These are phyloP conservation scores for Dryadula phaetusa DNA, from an alignment of 2,888 invertebrate genomes.

Conservation along the genomic window DNA sequence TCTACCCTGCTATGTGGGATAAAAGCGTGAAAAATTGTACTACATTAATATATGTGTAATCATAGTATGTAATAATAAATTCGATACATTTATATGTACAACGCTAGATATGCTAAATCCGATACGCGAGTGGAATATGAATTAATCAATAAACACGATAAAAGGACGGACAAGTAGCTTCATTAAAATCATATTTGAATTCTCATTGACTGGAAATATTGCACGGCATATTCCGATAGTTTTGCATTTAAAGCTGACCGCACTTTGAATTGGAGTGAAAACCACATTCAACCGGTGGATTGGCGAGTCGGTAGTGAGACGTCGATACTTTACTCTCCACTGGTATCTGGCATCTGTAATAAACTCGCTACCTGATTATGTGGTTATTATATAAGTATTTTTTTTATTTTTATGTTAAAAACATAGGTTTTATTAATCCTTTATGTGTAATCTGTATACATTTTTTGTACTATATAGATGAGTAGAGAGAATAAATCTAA, in stretches of 20 bases:
- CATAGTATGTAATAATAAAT: too few relatives aligned
- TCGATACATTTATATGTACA: too few relatives aligned
- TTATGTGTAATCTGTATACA: too few relatives aligned
- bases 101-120: too few relatives aligned
- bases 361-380: neutral
- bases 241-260: constrained; percentile 31
- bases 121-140: neutral
- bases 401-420: too few relatives aligned
- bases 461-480: too few relatives aligned
- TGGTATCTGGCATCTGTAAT: neutral
- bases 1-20: too few relatives aligned
- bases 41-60: too few relatives aligned
- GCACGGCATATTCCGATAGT: constrained; percentile 17
- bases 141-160: neutral
- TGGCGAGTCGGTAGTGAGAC: neutral
- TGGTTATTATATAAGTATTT: neutral
- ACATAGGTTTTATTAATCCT: too few relatives aligned
- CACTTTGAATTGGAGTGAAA: constrained; percentile 29
- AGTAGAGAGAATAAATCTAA: too few relatives aligned
- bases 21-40: too few relatives aligned
- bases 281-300: constrained; percentile 34
- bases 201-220: constrained; percentile 5
- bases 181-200: constrained; percentile 12
- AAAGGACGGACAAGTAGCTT: neutral
- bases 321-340: constrained; percentile 23